Conservation (phyloP, 1,140 invertebrate species). For the Neodiprion fabricii region DNA sequence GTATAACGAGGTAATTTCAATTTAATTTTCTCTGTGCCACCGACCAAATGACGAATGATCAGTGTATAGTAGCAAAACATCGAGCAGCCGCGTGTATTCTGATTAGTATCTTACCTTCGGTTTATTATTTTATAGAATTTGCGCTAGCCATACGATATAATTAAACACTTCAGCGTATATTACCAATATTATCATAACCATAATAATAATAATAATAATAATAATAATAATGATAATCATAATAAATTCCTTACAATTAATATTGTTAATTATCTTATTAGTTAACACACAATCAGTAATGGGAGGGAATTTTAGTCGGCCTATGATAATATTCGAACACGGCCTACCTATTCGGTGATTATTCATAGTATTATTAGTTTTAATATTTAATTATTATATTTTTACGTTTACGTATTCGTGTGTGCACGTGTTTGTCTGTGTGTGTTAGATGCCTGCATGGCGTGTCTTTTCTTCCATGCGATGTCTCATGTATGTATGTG, state of each 20-base stretch:
- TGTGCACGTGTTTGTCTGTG: conserved; percentile 15
- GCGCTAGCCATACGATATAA: conserved; percentile 16
- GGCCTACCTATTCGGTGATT: conserved; percentile 47
- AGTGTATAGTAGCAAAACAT: conserved; percentile 9
- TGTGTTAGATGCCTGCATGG: background rate
- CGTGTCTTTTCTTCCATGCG: background rate
- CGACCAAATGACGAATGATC: conserved; percentile 33
- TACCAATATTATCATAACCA: background rate
- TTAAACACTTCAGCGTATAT: conserved; percentile 24
- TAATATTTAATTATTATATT: conserved; percentile 45
- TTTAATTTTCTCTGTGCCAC: conserved; percentile 42
- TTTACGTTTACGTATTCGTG: conserved; percentile 28
- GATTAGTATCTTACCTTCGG: conserved; percentile 27
- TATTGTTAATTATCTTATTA: conserved; percentile 54
- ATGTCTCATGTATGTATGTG: background rate
- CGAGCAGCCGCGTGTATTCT: conserved; percentile 48
- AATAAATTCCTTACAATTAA: conserved; percentile 3
- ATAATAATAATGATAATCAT: background rate
- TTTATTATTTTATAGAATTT: conserved; percentile 13
- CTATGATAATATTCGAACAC: conserved; percentile 43
- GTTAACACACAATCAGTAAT: conserved; percentile 58
- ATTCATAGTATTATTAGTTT: conserved; percentile 44
- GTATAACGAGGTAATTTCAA: conserved; percentile 21
- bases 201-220: no score
- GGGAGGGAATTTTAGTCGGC: conserved; percentile 59